Evolutionary conservation across 2,888 invertebrate species (phyloP).

Genomic region (Matsumyia berberina): DNA sequence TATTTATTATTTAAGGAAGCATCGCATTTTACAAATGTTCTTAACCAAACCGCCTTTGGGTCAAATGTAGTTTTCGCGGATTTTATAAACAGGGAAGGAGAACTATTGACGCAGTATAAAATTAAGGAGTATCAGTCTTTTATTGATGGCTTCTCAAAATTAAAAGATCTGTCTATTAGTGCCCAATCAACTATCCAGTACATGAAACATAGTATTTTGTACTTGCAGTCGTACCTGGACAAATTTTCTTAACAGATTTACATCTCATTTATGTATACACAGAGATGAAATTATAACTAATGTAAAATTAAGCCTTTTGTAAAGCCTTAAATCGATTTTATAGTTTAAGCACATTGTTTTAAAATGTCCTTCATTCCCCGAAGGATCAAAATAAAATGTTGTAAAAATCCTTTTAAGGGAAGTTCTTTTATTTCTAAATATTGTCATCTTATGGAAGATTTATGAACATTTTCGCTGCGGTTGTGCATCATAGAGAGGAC

Average conservation of each 20-base stretch:
- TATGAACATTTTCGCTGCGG: no score
- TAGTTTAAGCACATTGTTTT: no score
- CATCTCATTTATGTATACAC: background rate
- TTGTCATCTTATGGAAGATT: no score
- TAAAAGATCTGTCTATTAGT: conserved; percentile 79
- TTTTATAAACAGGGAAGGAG: conserved; percentile 74
- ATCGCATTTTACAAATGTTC: conserved; percentile 81
- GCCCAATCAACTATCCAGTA: conserved; percentile 77
- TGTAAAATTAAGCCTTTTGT: no score
- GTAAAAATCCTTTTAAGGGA: no score
- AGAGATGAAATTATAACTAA: background rate
- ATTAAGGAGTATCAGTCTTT: conserved; percentile 80
- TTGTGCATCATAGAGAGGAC: no score
- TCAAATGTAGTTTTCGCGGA: conserved; percentile 78
- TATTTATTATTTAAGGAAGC: conserved; percentile 82
- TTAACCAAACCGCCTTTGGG: conserved; percentile 84
- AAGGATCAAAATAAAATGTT: no score
- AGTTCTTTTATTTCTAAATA: no score
- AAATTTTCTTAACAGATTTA: background rate
- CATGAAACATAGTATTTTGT: conserved; percentile 77
- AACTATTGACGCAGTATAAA: conserved; percentile 79
- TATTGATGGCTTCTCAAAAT: conserved; percentile 77
- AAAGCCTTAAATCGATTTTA: no score
- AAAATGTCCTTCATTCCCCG: no score
- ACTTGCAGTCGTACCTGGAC: conserved; percentile 78